Base-by-base conservation (phyloP, 2,113 vertebrate genomes). In the Ammodytes dubius region DNA sequence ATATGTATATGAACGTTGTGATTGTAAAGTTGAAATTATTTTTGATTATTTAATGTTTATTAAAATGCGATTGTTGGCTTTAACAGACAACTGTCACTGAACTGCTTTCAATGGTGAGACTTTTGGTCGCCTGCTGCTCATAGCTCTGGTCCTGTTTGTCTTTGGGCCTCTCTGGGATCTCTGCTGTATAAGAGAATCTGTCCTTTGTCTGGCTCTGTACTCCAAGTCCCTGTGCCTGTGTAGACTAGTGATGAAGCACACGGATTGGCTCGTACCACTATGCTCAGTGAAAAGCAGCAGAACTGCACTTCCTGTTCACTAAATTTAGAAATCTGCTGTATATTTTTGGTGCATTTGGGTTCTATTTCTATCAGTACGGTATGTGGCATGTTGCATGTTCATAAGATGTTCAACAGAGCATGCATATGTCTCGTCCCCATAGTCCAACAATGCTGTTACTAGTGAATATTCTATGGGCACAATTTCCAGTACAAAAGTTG, bases 231-330 rank as follows among this genome's bases (percentile, higher is more conserved):
- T 79, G 77, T 82, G 85, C 81, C 77, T 85, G 77, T 85, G 85
- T 83, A 85, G 87, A 78, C 86, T 91, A 93, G 91, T 90, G 84
- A 89, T 83, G 70, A 89, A 80, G 77, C 45, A 65, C 77, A 70
- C 73, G 66, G 67, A 86, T 70, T 56, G 46, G 59, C 67, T 81
- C 42, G 2, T n/a, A 70, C 80, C 64, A n/a, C 42, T 47, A 39
- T 54, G 75, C 66, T 56, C 54, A 56, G n/a, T 35, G 50, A 69
- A 71, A 77, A 65, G 42, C 53, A 73, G 53, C 71, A 68, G 14
- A 66, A 12, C 57, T 13, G 15, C 56, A 67, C 45, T 59, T 73
- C 61, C 47, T 67, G 58, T 58, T 10, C 10, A 17, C 2, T 17
- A 45, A 14, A 56, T 61, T 7, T 19, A 14, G 9, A 37, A 7